Evolutionary conservation across 2,113 vertebrate genomes (phyloP), one percentile per base, ranked within the genome.

Genomic region (Eolophus roseicapilla): DNA sequence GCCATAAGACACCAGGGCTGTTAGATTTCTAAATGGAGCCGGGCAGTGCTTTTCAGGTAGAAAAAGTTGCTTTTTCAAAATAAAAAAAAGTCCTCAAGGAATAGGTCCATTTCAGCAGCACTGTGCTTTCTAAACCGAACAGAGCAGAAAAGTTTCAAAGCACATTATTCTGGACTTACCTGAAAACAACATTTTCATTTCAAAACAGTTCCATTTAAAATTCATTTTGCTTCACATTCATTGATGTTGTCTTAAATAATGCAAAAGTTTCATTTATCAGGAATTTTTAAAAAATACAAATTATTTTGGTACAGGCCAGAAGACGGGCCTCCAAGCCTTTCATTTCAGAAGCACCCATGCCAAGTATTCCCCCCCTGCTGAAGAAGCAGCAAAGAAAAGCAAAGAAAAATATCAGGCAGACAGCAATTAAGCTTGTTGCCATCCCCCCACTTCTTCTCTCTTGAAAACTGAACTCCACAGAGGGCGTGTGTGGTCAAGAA

Each of bases 111-210:
- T 93, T 90, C 75, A 82, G 33, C 46, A 87, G 14, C 17, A 47
- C 11, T 57, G 19, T 21, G 35, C n/a, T 85, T 80, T 55, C 47
- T 37, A 75, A 83, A 81, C 29, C 13, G 86, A 86, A 77, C 25
- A 28, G 17, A 79, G 10, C n/a, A 55, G 29, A 21, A 86, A 88
- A 57, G 33, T 84, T 92, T 86, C 82, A 90, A 76, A 76, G 35
- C 28, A 57, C 68, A 81, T 88, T 82, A 33, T 75, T 92, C 62
- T 52, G 31, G 37, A 19, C n/a, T 84, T 88, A 57, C 65, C 74
- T 73, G 49, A 82, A 87, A 71, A 78, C 13, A 91, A 46, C 7
- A 53, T 82, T 95, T 93, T 85, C 24, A 52, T 93, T 93, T 95
- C 50, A 71, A 75, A 91, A 74, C 27, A 37, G 6, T 52, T 78